phyloP scores from a whole-genome alignment of 2,797 vertebrate species.

The Rhabdophis nuchalis region DNA sequence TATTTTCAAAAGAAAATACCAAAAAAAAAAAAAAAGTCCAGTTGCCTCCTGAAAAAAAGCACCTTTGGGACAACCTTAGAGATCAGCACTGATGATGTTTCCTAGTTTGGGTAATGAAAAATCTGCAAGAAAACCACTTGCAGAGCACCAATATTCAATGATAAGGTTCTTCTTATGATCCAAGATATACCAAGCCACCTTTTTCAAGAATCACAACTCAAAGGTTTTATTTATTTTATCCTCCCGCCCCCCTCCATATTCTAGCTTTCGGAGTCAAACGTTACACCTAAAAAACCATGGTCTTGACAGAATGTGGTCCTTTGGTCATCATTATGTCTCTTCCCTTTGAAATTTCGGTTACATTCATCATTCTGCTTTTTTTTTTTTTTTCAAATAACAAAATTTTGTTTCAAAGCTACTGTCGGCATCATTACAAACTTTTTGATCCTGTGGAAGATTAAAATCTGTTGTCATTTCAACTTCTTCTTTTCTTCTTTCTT shows the following conservation, averaged over 20 bases:
- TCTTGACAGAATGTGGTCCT: not conserved
- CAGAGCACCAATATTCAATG: not conserved
- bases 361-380: not conserved
- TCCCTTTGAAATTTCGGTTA: not conserved
- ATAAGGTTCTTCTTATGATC: not conserved
- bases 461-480: not conserved
- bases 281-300: not conserved
- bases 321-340: not conserved
- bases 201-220: not conserved
- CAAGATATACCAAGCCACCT: not conserved
- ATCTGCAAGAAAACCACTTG: not conserved
- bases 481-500: not conserved
- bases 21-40: too few relatives aligned
- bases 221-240: not conserved
- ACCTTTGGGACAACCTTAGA: too few relatives aligned
- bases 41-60: too few relatives aligned
- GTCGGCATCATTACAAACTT: not conserved
- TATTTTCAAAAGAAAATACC: too few relatives aligned
- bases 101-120: not conserved
- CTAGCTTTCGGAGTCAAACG: not conserved
- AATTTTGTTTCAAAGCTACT: not conserved
- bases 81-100: not conserved
- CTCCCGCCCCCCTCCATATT: accelerated
- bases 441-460: not conserved
- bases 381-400: not conserved